Evolutionary conservation across 2,797 vertebrate species (phyloP), one percentile per base, ranked within the genome.

Genomic region (Monodelphis domestica): DNA sequence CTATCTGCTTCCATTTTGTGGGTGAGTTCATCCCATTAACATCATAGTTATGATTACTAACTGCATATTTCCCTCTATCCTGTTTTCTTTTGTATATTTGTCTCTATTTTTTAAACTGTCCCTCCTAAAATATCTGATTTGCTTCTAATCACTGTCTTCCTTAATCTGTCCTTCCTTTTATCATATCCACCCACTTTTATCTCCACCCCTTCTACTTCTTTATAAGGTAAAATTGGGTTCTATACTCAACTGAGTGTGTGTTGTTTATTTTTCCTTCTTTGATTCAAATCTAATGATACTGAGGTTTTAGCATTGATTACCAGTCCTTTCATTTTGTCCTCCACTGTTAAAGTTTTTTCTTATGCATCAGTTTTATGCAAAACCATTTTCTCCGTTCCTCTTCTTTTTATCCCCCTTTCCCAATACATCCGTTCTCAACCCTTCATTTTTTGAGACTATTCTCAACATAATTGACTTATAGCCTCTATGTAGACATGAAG

Each of bases 401-500:
- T 11, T 38, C 59, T 70, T 15, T 29, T 12, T 59, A 33, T 57
- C 12, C 30, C 30, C 15, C 70, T 38, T 59, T 70, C 15, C n/a
- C 15, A 38, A 15, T 70, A 5, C 33, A 38, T 70, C 5, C 33
- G 70, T 70, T 63, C 38, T 38, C 14, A 38, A n/a, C 59, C 5
- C 5, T 14, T 63, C 5, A n/a, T 38, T 59, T 59, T 59, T n/a
- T n/a, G 24, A 63, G 14, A n/a, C n/a, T 15, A 17, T 63, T 2
- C 33, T n/a, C 33, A n/a, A 63, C 59, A 38, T 63, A 17, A 63
- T n/a, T 5, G 2, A 63, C 33, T 63, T 15, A 63, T 5, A 38
- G 4, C 33, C n/a, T 63, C 14, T 63, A 63, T 63, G 5, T 17
- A 63, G 14, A 63, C 5, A 92, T 59, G 94, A 97, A 88, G 33